Conservation (phyloP, 2,797 vertebrate genomes). For the Rachycentron canadum region DNA sequence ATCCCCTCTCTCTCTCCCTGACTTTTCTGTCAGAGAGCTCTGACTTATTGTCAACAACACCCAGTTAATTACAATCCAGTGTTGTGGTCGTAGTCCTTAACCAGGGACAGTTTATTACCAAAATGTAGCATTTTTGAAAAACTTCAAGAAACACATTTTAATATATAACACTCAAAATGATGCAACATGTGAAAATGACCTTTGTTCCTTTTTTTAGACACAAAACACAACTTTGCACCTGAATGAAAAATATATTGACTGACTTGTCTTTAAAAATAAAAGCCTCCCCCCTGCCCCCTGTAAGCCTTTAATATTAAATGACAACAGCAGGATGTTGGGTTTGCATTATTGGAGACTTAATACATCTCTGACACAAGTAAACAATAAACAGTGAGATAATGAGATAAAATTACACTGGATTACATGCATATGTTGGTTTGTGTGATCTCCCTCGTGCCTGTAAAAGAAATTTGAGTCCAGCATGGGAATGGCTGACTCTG, state of each 20-base stretch:
- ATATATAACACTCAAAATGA: not conserved
- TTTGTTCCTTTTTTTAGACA: not conserved
- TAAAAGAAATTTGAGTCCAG: too few relatives aligned
- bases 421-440: not conserved
- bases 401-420: not conserved
- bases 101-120: not conserved
- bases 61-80: not conserved
- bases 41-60: too few relatives aligned
- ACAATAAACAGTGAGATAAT: not conserved
- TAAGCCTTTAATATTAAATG: not conserved
- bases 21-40: too few relatives aligned
- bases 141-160: not conserved
- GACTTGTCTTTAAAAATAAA: not conserved
- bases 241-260: not conserved
- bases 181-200: not conserved
- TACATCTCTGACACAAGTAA: not conserved
- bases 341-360: not conserved
- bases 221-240: not conserved
- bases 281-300: too few relatives aligned
- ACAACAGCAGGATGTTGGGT: not conserved
- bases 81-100: not conserved
- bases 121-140: not conserved
- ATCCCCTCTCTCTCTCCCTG: too few relatives aligned
- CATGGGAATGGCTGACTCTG: too few relatives aligned
- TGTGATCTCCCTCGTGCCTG: too few relatives aligned